phyloP scores from a whole-genome alignment of 2,113 vertebrate genomes.

The Tachysurus fulvidraco region DNA sequence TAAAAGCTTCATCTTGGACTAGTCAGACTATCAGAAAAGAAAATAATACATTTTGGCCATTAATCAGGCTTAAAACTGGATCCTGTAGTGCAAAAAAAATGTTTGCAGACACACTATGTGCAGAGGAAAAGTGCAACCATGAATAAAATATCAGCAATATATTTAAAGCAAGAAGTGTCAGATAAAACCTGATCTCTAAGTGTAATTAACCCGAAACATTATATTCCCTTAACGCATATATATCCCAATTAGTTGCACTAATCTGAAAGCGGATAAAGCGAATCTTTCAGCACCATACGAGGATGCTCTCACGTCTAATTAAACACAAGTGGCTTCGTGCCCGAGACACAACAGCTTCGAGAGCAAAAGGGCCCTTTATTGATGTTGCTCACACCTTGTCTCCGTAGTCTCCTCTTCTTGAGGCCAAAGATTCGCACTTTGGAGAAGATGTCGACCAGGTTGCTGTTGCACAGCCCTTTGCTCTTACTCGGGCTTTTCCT shows the following conservation, averaged over 20 bases:
- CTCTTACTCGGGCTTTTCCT: conserved; percentile 96
- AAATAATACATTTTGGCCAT: neutral
- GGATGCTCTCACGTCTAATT: neutral
- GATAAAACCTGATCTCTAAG: neutral
- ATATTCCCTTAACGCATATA: neutral
- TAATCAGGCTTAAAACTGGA: neutral
- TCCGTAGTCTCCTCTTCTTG: conserved; percentile 94
- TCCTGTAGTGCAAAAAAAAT: neutral
- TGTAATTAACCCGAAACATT: conserved; percentile 22
- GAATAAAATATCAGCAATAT: neutral
- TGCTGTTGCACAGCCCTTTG: conserved; percentile 93
- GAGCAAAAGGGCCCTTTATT: conserved; percentile 10
- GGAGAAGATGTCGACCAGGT: conserved; percentile 99
- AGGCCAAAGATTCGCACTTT: conserved; percentile 99
- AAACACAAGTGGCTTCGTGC: conserved; percentile 20
- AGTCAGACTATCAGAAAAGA: neutral
- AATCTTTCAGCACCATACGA: neutral
- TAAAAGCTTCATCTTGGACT: neutral
- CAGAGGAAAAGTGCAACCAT: neutral
- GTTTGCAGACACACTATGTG: neutral
- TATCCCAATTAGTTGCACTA: conserved; percentile 13
- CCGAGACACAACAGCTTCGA: conserved; percentile 28
- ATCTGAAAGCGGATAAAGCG: neutral
- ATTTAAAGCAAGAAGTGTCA: neutral
- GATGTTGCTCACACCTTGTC: conserved; percentile 85